Conservation (phyloP, 2,797 vertebrate genomes). For the Alcedo atthis region DNA sequence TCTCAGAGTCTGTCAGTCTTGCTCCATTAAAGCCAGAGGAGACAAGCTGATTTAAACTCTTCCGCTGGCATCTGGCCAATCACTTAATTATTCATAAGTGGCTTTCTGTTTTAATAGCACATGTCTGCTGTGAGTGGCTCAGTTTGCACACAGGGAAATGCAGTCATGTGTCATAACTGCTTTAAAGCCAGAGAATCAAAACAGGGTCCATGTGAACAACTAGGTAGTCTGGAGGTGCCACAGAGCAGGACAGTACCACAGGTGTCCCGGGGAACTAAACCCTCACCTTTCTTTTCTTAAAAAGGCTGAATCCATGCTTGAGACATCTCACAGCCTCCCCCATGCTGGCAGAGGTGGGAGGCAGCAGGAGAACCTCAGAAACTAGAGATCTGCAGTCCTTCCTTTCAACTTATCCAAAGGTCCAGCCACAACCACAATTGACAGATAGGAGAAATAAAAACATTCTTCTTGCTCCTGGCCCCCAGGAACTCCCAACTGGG, state of each 20-base stretch:
- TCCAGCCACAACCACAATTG: neutral
- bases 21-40: neutral
- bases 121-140: fast-evolving
- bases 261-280: neutral
- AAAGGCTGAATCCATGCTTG: neutral
- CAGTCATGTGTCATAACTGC: neutral
- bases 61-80: neutral
- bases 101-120: neutral
- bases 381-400: neutral
- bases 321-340: neutral
- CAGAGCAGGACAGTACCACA: neutral
- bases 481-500: neutral
- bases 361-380: neutral
- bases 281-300: neutral
- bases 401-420: neutral
- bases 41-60: neutral
- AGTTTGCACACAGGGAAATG: neutral
- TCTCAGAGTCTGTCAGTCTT: neutral
- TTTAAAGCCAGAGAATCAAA: neutral
- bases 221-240: neutral
- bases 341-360: neutral
- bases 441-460: neutral
- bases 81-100: neutral
- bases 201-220: neutral
- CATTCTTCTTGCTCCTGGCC: fast-evolving